Conservation (phyloP, 2,797 vertebrate genomes). For the Liparis tanakae region DNA sequence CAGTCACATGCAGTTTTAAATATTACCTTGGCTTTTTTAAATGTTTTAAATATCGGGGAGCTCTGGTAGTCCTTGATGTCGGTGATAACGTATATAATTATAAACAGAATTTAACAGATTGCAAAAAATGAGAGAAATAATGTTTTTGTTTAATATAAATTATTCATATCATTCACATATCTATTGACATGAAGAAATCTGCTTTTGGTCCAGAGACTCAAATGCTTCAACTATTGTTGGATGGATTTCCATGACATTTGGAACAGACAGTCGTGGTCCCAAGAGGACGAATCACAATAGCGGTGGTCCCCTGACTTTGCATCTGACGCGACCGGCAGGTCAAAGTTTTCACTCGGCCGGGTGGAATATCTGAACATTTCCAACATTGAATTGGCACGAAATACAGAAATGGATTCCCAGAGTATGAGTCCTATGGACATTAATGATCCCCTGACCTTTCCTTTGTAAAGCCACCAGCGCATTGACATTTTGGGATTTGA, state of each 20-base stretch:
- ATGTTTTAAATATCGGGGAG: slow-evolving; percentile 25
- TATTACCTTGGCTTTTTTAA: slow-evolving; percentile 33
- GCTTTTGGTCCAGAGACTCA: background rate
- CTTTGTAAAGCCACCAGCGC: slow-evolving; percentile 3
- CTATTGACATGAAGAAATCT: background rate
- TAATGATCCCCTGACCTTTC: slow-evolving; percentile 2
- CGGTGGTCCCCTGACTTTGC: background rate
- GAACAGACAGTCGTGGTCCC: background rate
- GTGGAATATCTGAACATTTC: slow-evolving; percentile 6
- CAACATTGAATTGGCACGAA: background rate
- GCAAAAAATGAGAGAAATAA: background rate
- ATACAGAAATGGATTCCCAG: background rate
- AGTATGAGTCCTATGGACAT: background rate
- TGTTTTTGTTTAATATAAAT: background rate
- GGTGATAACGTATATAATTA: slow-evolving; percentile 14
- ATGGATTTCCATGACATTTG: slow-evolving; percentile 4
- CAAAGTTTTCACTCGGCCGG: background rate
- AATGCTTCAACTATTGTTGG: background rate
- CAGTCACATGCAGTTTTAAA: slow-evolving; percentile 42
- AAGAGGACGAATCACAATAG: background rate
- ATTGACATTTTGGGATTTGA: slow-evolving; percentile 11
- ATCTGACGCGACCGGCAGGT: background rate
- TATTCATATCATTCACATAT: background rate
- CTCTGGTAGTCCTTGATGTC: slow-evolving; percentile 20
- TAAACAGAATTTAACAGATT: background rate